Evolutionary conservation across 2,888 invertebrate species (phyloP), one percentile per base, ranked within the genome.

Genomic region (Sesamia inferens): DNA sequence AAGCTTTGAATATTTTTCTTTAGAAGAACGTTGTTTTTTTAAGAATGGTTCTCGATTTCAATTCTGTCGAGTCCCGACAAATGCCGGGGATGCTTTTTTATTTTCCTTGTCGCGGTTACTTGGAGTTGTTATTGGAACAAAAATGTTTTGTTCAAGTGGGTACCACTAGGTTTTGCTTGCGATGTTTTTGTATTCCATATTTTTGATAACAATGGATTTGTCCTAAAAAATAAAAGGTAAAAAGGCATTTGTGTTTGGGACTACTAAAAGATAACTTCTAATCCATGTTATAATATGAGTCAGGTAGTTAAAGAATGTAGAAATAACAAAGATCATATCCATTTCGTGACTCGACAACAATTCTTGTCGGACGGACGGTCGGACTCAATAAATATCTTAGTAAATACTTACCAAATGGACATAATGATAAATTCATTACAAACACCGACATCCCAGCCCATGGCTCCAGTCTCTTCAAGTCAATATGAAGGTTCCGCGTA

Each of bases 1-100:
- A 80, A 73, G 70, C 76, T 81, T 81, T 81, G 84, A 81, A 81
- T 83, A 84, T 80, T 83, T 83, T 83, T 79, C 68, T 80, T 48
- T 59, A 55, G n/a, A 55, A 47, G 14, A 66, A 61, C 48, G 65
- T 69, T 62, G 55, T 84, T 76, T 69, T 81, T 79, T 78, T 68
- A 65, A 69, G 61, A 73, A 69, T 69, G 62, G 48, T 58, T 63
- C 61, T 74, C 68, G 68, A 79, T 79, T 82, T 66, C 62, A 57
- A 66, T 80, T 74, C 64, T 63, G 57, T 67, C 58, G 42, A 44
- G 22, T 55, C 57, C 39, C 82, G 78, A 78, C 71, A 66, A 78
- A 82, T 66, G 61, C 65, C 42, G 57, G 65, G 65, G 11, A 16
- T 42, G 39, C 31, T 57, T 65, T 62, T 81, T 67, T 71, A 54